These are phyloP conservation scores for Phodopus roborovskii DNA, from an alignment of 2,113 vertebrate species.

Conservation along the genomic window DNA sequence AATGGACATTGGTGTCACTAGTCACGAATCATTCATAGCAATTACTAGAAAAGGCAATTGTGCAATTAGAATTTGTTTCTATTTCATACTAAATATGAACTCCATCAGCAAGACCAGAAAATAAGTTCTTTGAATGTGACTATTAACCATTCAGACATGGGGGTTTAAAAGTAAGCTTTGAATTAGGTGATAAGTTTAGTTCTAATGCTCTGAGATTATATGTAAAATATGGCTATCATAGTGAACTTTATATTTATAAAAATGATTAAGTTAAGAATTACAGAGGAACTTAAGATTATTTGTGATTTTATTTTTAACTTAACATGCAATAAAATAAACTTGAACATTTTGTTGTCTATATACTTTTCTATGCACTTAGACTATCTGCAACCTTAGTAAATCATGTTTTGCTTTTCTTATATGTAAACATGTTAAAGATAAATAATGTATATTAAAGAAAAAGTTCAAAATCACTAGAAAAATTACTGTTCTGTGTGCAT, in stretches of 20 bases:
- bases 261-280: conserved; percentile 29
- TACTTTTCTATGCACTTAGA: neutral
- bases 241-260: neutral
- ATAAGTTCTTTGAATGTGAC: neutral
- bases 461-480: neutral
- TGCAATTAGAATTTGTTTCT: neutral
- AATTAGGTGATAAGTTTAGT: neutral
- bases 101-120: neutral
- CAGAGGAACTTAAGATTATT: neutral
- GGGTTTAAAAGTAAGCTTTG: neutral
- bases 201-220: neutral
- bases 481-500: neutral
- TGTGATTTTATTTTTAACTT: conserved; percentile 17
- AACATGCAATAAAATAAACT: neutral
- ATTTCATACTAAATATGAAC: neutral
- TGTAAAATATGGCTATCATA: neutral
- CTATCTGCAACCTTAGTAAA: neutral
- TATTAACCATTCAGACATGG: neutral
- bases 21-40: neutral
- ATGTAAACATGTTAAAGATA: neutral
- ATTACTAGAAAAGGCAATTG: neutral
- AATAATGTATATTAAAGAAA: neutral
- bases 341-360: neutral
- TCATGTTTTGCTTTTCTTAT: neutral
- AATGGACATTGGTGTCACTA: neutral